phyloP scores from a whole-genome alignment of 2,888 invertebrate species.

The Xanthia togata region DNA sequence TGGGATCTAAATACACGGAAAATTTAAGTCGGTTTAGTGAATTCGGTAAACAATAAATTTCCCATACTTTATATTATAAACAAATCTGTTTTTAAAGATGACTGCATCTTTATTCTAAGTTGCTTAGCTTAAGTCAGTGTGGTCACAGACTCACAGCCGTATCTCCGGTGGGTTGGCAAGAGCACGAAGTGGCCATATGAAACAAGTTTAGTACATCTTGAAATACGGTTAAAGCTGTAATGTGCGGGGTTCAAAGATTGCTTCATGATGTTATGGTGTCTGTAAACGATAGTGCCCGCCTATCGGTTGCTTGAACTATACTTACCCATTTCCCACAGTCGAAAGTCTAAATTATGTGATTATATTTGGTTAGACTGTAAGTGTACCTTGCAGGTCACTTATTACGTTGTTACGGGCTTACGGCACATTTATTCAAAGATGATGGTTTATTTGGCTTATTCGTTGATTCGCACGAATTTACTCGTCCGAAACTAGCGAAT shows the following conservation, averaged over 20 bases:
- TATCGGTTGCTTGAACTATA: slow-evolving; percentile 38
- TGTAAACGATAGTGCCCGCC: slow-evolving; percentile 46
- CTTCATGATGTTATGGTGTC: slow-evolving; percentile 48
- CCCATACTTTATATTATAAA: too few relatives aligned
- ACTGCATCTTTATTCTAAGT: background rate
- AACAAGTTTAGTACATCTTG: slow-evolving; percentile 44
- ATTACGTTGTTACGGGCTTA: background rate
- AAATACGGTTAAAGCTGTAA: slow-evolving; percentile 43
- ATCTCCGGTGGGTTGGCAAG: slow-evolving; percentile 35
- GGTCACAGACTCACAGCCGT: background rate
- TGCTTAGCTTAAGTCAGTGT: background rate
- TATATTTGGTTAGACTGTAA: slow-evolving; percentile 36
- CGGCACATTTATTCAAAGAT: background rate
- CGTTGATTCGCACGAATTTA: too few relatives aligned
- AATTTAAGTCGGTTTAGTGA: background rate
- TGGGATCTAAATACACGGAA: background rate
- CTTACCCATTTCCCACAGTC: slow-evolving; percentile 56
- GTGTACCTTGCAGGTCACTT: slow-evolving; percentile 7
- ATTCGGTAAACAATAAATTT: background rate
- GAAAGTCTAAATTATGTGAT: slow-evolving; percentile 45
- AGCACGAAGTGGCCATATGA: slow-evolving; percentile 42
- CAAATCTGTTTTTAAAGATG: background rate
- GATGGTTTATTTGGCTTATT: background rate
- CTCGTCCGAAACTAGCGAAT: too few relatives aligned
- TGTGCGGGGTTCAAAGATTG: slow-evolving; percentile 46